Conservation (phyloP, 2,888 invertebrate genomes). For the Clostera curtula region DNA sequence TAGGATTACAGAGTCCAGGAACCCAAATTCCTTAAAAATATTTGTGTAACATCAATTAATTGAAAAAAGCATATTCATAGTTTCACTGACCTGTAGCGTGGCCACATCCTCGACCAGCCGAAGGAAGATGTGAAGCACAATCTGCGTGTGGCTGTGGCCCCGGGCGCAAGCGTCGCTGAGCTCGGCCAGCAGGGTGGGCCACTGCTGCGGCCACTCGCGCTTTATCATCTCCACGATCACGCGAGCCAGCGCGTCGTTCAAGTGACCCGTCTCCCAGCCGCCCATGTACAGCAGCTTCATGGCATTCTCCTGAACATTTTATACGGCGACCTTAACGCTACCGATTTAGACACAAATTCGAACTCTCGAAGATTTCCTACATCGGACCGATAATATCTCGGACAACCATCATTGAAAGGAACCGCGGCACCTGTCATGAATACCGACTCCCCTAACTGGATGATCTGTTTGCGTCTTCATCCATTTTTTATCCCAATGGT, state of each 20-base stretch:
- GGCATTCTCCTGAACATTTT: slow-evolving; percentile 80
- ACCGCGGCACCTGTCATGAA: no score
- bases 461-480: no score
- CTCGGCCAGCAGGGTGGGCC: slow-evolving; percentile 90
- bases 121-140: slow-evolving; percentile 91
- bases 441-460: no score
- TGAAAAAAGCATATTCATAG: no score
- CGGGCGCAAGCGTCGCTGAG: slow-evolving; percentile 86
- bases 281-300: slow-evolving; percentile 89
- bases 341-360: no score
- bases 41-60: no score
- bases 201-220: slow-evolving; percentile 98
- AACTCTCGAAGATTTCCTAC: no score
- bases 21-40: no score
- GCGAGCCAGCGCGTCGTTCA: slow-evolving; percentile 89
- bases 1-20: no score
- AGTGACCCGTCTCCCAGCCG: slow-evolving; percentile 82
- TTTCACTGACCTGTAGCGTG: slow-evolving; percentile 79
- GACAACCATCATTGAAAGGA: no score
- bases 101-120: slow-evolving; percentile 96
- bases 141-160: slow-evolving; percentile 92
- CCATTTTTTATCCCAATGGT: no score
- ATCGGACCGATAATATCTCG: no score
- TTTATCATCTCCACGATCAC: slow-evolving; percentile 98
- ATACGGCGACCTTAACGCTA: background rate